Evolutionary conservation across 2,113 vertebrate genomes (phyloP).

Genomic region (Anseranas semipalmata): DNA sequence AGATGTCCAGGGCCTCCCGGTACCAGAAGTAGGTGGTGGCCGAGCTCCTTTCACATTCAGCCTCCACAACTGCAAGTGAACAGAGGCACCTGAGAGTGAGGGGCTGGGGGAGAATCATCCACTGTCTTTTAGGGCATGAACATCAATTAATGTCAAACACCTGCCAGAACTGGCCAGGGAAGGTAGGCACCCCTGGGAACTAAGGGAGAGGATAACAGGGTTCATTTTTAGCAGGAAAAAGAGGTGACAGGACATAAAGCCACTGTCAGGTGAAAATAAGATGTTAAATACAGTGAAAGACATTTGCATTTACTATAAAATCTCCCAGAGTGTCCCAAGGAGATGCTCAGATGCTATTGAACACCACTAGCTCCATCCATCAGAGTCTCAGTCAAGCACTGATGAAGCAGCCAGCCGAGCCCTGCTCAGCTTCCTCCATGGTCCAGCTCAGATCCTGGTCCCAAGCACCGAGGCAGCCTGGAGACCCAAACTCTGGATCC

Average conservation of each 20-base stretch:
- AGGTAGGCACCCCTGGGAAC: neutral
- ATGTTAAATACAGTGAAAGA: neutral
- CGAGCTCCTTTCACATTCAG: slow-evolving; percentile 95
- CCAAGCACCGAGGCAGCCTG: neutral
- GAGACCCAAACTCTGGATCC: neutral
- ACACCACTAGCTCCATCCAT: neutral
- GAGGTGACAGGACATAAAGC: neutral
- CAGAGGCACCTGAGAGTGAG: neutral
- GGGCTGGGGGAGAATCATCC: neutral
- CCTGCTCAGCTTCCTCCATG: neutral
- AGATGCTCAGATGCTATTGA: neutral
- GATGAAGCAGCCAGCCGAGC: neutral
- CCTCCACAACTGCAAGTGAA: slow-evolving; percentile 83
- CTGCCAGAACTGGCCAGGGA: neutral
- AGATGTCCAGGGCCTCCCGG: slow-evolving; percentile 93
- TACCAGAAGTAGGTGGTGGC: slow-evolving; percentile 99
- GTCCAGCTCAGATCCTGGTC: neutral
- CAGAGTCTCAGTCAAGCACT: fast-evolving
- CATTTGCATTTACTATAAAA: neutral
- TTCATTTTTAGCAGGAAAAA: neutral
- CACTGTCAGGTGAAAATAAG: neutral
- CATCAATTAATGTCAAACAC: neutral
- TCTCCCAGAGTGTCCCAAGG: neutral
- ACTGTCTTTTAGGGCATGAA: neutral
- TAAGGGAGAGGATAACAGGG: neutral